Conservation (phyloP, 1,140 invertebrate genomes). For the Drosophila eugracilis region DNA sequence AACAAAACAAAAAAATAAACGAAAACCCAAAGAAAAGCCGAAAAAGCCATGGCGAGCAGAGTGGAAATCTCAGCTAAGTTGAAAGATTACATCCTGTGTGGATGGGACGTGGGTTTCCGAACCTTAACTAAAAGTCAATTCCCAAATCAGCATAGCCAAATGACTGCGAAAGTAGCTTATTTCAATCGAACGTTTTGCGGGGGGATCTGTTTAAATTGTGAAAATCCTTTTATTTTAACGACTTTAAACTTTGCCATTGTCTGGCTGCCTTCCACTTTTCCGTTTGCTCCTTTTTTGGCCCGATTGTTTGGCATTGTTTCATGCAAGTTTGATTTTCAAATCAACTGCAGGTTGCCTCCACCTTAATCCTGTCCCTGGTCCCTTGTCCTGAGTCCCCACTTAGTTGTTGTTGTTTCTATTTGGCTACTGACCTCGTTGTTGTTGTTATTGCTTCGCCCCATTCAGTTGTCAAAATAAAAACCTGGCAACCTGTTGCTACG, state of each 20-base stretch:
- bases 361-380: constrained; percentile 41
- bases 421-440: too few relatives aligned
- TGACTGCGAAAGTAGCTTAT: constrained; percentile 70
- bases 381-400: constrained; percentile 34
- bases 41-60: constrained; percentile 17
- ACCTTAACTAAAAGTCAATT: constrained; percentile 75
- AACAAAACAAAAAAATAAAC: constrained; percentile 28
- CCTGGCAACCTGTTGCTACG: constrained; percentile 78
- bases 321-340: constrained; percentile 78
- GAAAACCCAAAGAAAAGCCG: constrained; percentile 2
- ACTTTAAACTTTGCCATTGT: constrained; percentile 42
- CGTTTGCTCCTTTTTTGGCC: constrained; percentile 36
- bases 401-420: constrained; percentile 18
- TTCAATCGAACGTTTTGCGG: constrained; percentile 72
- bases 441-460: constrained; percentile 32
- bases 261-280: constrained; percentile 14
- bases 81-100: constrained; percentile 72
- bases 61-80: constrained; percentile 73
- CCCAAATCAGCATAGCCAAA: constrained; percentile 64
- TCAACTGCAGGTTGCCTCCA: constrained; percentile 60
- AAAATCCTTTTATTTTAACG: constrained; percentile 78
- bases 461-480: constrained; percentile 75
- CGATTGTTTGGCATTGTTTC: constrained; percentile 69
- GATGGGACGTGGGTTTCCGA: constrained; percentile 18
- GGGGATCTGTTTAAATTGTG: constrained; percentile 68